A percentile compares a stretch with the other conserved stretches of the same genome.
Evolutionary conservation across 2,888 invertebrate species (phyloP).

Genomic region (Yponomeuta evonymella): DNA sequence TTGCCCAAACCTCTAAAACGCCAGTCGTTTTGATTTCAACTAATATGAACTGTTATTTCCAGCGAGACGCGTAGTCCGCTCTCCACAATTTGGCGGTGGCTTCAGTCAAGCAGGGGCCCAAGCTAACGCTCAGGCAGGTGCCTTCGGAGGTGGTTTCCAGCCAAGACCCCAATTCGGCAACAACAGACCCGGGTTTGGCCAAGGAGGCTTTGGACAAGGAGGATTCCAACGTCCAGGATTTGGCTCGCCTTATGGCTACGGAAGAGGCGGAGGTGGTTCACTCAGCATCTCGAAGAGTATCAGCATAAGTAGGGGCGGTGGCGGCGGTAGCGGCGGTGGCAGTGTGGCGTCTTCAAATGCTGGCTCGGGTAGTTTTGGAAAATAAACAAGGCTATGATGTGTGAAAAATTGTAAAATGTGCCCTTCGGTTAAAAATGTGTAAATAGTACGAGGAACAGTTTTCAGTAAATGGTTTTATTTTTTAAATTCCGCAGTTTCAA

Average conservation of each 20-base stretch:
- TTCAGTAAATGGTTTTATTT: too few relatives aligned
- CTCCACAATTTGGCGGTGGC: slow-evolving; percentile 35
- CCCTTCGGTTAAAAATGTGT: too few relatives aligned
- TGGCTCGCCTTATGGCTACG: slow-evolving; percentile 5
- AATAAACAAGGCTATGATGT: not conserved
- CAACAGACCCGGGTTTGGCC: slow-evolving; percentile 17
- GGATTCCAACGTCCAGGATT: slow-evolving; percentile 19
- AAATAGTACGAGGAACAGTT: too few relatives aligned
- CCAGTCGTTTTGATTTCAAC: not conserved
- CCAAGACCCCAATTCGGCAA: not conserved
- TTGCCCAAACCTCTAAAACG: too few relatives aligned
- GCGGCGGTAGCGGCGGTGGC: slow-evolving; percentile 17
- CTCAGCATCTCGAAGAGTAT: slow-evolving; percentile 44
- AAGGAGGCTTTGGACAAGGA: slow-evolving; percentile 17
- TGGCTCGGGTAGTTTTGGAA: slow-evolving; percentile 1
- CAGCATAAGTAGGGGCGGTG: slow-evolving; percentile 34
- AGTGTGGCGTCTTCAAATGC: not conserved
- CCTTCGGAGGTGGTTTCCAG: slow-evolving; percentile 26
- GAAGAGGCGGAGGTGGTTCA: slow-evolving; percentile 23
- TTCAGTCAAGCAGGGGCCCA: slow-evolving; percentile 33
- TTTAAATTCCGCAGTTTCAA: too few relatives aligned
- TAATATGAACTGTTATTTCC: slow-evolving; percentile 19
- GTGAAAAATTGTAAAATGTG: too few relatives aligned
- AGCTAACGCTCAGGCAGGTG: slow-evolving; percentile 34
- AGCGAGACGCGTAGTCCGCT: slow-evolving; percentile 35